Evolutionary conservation across 1,140 invertebrate species (phyloP).

Genomic region (Laodelphax striatellus): DNA sequence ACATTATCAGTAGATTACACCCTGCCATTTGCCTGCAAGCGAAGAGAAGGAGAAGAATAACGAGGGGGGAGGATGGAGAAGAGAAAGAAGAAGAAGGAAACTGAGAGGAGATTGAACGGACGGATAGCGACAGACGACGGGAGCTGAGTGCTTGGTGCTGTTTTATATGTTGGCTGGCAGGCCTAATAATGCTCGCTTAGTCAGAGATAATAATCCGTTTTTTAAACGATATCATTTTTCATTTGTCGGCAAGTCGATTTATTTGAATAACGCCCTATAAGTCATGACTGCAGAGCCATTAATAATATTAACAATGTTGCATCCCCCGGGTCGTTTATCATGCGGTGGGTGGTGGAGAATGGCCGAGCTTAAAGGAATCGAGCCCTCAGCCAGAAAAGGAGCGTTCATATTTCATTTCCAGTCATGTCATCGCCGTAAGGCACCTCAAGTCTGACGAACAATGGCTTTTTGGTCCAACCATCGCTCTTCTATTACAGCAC

Average conservation of each 20-base stretch:
- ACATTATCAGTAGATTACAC: no score
- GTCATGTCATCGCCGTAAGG: neutral
- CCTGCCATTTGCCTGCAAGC: no score
- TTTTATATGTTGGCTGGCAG: no score
- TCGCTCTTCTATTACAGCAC: neutral
- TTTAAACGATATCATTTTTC: conserved; percentile 11
- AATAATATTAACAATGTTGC: conserved; percentile 13
- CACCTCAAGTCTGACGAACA: neutral
- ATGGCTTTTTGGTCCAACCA: neutral
- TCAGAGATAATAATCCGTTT: conserved; percentile 9
- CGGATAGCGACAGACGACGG: no score
- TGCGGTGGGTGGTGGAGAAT: neutral
- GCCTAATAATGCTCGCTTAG: no score
- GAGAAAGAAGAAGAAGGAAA: no score
- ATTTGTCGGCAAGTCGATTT: conserved; percentile 9
- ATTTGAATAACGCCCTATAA: conserved; percentile 13
- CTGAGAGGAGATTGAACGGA: no score
- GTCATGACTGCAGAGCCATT: conserved; percentile 6
- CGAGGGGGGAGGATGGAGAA: no score
- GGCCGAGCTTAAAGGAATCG: conserved; percentile 3
- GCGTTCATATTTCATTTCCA: conserved; percentile 3
- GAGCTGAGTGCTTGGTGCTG: no score
- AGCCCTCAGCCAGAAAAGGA: neutral
- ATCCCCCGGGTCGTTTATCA: conserved; percentile 10
- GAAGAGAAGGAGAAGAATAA: no score